These are phyloP conservation scores for Pyrocephalus nanus DNA, from an alignment of 2,797 vertebrate genomes.

Conservation along the genomic window DNA sequence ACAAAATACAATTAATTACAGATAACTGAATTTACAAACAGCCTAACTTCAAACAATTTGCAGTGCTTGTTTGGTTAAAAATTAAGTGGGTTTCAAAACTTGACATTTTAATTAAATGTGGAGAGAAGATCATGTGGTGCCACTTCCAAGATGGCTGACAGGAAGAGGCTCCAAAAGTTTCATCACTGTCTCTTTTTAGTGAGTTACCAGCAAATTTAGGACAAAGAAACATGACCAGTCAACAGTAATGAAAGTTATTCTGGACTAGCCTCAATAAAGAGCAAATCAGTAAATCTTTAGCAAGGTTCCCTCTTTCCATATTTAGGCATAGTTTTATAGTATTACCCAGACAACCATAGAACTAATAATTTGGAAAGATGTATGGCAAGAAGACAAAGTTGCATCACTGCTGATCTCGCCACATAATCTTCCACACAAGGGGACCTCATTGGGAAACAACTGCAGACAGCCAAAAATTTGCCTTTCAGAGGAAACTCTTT, in stretches of 20 bases:
- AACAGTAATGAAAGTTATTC: not conserved
- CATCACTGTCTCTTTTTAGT: conserved; percentile 34
- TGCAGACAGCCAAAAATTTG: conserved; percentile 61
- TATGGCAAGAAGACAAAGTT: conserved; percentile 56
- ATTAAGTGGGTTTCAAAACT: conserved; percentile 50
- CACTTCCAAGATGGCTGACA: conserved; percentile 29
- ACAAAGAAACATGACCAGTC: conserved; percentile 1
- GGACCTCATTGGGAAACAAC: conserved; percentile 53
- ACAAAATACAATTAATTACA: conserved; percentile 54
- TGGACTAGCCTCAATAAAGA: conserved; percentile 39
- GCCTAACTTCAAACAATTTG: conserved; percentile 52
- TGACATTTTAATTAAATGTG: conserved; percentile 44
- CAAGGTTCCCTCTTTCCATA: conserved; percentile 42
- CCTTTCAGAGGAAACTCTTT: conserved; percentile 52
- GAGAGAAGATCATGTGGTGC: not conserved
- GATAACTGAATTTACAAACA: conserved; percentile 44
- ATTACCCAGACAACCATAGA: conserved; percentile 37
- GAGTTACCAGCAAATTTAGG: not conserved
- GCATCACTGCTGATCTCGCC: conserved; percentile 36
- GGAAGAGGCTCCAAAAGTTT: conserved; percentile 11
- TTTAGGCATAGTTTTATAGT: conserved; percentile 50
- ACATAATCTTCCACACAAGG: conserved; percentile 45
- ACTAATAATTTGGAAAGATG: conserved; percentile 47
- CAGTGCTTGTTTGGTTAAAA: conserved; percentile 45
- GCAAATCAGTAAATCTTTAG: conserved; percentile 50